Conservation (phyloP, 2,888 invertebrate genomes). For the Drosophila suboccidentalis region DNA sequence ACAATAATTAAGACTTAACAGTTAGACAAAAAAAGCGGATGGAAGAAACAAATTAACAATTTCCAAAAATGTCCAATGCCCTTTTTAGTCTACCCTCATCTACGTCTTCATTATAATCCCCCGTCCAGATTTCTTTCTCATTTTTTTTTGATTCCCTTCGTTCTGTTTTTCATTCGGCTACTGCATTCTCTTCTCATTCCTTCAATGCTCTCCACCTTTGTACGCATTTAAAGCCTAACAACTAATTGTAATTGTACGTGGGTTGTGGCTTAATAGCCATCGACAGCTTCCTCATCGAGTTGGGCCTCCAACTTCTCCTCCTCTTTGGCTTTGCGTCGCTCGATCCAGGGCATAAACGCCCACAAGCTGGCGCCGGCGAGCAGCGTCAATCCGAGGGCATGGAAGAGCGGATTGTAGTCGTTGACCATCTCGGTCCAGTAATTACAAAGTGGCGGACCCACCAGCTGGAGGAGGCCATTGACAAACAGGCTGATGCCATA, state of each 20-base stretch:
- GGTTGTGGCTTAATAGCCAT: slow-evolving; percentile 51
- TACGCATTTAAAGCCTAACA: slow-evolving; percentile 67
- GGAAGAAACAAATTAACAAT: slow-evolving; percentile 75
- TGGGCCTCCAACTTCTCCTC: slow-evolving; percentile 61
- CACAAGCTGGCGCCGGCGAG: slow-evolving; percentile 91
- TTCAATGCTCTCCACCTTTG: slow-evolving; percentile 42
- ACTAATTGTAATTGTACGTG: slow-evolving; percentile 73
- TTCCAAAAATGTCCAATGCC: slow-evolving; percentile 59
- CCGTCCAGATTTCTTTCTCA: slow-evolving; percentile 6
- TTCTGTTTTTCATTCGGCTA: slow-evolving; percentile 1
- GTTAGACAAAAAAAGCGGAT: slow-evolving; percentile 66
- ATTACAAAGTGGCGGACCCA: slow-evolving; percentile 94
- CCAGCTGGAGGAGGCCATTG: slow-evolving; percentile 92
- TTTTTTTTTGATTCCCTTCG: background rate
- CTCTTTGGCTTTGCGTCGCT: slow-evolving; percentile 81
- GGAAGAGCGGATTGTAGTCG: slow-evolving; percentile 91
- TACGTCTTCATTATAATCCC: slow-evolving; percentile 22
- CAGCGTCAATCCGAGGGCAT: slow-evolving; percentile 90
- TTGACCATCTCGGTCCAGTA: slow-evolving; percentile 88
- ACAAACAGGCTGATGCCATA: slow-evolving; percentile 95
- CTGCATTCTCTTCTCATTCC: background rate
- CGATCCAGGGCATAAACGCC: slow-evolving; percentile 91
- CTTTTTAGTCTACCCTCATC: slow-evolving; percentile 9
- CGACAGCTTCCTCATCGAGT: slow-evolving; percentile 66
- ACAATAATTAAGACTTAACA: slow-evolving; percentile 71